A percentile compares a stretch with the other conserved stretches of the same genome.
Evolutionary conservation across 2,888 invertebrate genomes (phyloP).

Genomic region (Euzophera pinguis): DNA sequence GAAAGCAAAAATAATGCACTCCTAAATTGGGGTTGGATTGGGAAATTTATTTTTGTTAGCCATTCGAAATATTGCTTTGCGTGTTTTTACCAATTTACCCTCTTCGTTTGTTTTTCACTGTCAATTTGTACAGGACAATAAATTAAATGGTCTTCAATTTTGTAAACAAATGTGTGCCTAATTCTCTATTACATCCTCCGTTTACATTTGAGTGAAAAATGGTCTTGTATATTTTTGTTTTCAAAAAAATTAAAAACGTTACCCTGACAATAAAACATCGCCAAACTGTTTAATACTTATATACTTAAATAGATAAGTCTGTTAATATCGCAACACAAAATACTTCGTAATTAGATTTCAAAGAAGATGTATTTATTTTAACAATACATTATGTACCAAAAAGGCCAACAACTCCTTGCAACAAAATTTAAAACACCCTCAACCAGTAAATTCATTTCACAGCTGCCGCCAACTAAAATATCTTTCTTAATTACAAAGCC

Average conservation of each 20-base stretch:
- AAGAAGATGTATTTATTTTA: not conserved
- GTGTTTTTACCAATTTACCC: conserved; percentile 43
- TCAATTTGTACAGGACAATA: not conserved
- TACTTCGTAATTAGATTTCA: not conserved
- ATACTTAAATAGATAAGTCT: not conserved
- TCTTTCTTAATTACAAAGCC: conserved; percentile 80
- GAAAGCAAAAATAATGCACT: conserved; percentile 80
- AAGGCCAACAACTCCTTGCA: conserved; percentile 32
- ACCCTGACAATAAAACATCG: too few species aligned
- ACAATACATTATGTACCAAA: conserved; percentile 6
- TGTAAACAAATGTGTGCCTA: not conserved
- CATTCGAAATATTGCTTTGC: conserved; percentile 64
- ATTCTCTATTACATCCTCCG: too few species aligned
- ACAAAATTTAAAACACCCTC: conserved; percentile 66
- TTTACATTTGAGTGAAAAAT: too few species aligned
- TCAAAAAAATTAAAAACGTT: too few species aligned
- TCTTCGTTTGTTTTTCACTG: conserved; percentile 1
- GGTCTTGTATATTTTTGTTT: too few species aligned
- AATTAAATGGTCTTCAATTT: not conserved
- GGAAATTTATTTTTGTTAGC: conserved; percentile 69
- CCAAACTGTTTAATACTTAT: too few species aligned
- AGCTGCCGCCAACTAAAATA: conserved; percentile 78
- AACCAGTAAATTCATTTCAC: conserved; percentile 74
- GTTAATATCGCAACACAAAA: not conserved
- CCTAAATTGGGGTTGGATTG: conserved; percentile 75